These are phyloP conservation scores for Rhynchonycteris naso DNA, from an alignment of 2,797 vertebrate genomes.

Conservation along the genomic window DNA sequence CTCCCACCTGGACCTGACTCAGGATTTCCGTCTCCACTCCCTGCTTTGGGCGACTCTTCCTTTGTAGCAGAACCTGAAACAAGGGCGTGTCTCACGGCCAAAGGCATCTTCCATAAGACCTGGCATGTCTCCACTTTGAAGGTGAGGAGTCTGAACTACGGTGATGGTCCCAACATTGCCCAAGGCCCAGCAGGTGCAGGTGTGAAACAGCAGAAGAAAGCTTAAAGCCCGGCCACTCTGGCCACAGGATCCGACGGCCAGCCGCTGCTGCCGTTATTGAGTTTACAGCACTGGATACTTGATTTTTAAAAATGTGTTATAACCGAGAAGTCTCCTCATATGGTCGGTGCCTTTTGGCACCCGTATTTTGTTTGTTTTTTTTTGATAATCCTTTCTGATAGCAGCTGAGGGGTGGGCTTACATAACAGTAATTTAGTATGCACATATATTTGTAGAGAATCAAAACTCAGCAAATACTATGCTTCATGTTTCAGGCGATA, in stretches of 20 bases:
- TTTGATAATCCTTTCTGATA: neutral
- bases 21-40: neutral
- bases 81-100: neutral
- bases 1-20: neutral
- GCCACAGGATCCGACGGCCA: neutral
- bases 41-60: neutral
- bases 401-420: neutral
- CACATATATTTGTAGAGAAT: neutral
- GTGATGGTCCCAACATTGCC: neutral
- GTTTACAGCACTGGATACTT: neutral
- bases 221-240: neutral
- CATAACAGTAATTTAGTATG: constrained; percentile 19
- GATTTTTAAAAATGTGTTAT: neutral
- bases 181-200: neutral
- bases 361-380: neutral
- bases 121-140: neutral
- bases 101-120: neutral
- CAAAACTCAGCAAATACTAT: neutral
- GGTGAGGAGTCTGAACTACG: neutral
- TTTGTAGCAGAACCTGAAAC: neutral
- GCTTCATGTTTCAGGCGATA: neutral
- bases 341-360: neutral
- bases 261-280: neutral
- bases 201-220: neutral
- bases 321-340: neutral